Evolutionary conservation across 2,888 invertebrate genomes (phyloP).

Genomic region (Brachyopa scutellaris): DNA sequence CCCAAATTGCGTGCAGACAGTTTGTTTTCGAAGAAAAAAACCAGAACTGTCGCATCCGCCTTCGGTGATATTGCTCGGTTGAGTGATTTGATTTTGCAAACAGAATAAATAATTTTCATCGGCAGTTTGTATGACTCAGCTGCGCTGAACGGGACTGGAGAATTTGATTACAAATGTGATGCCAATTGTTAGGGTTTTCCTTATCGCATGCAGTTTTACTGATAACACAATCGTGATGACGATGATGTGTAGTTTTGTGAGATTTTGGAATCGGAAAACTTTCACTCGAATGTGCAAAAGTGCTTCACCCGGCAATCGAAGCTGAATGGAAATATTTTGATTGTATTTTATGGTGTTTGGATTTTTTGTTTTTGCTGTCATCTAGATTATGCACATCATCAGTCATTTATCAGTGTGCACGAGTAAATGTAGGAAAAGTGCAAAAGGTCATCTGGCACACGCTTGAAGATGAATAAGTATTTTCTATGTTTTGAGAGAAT

Average conservation of each 20-base stretch:
- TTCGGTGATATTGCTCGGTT: conserved; percentile 5
- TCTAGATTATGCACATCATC: too few relatives aligned
- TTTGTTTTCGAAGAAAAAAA: background rate
- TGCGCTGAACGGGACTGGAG: background rate
- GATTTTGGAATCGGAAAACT: background rate
- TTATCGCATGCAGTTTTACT: background rate
- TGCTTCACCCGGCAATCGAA: background rate
- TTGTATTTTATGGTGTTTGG: background rate
- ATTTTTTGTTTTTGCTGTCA: too few relatives aligned
- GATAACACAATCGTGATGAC: background rate
- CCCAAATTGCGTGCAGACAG: conserved; percentile 47
- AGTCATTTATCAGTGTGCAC: too few relatives aligned
- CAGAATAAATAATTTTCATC: conserved; percentile 34
- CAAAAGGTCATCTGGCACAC: too few relatives aligned
- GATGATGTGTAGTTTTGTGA: background rate
- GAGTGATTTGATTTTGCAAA: conserved; percentile 33
- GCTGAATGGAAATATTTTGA: background rate
- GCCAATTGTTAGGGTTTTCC: background rate
- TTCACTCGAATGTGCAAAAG: background rate
- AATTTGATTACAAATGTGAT: background rate
- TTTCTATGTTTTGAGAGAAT: too few relatives aligned
- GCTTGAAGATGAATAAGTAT: too few relatives aligned
- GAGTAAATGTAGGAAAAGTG: too few relatives aligned
- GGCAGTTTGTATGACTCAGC: conserved; percentile 23
- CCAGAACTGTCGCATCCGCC: conserved; percentile 53